Conservation (phyloP, 2,797 vertebrate species). For the Rhinichthys osculus region DNA sequence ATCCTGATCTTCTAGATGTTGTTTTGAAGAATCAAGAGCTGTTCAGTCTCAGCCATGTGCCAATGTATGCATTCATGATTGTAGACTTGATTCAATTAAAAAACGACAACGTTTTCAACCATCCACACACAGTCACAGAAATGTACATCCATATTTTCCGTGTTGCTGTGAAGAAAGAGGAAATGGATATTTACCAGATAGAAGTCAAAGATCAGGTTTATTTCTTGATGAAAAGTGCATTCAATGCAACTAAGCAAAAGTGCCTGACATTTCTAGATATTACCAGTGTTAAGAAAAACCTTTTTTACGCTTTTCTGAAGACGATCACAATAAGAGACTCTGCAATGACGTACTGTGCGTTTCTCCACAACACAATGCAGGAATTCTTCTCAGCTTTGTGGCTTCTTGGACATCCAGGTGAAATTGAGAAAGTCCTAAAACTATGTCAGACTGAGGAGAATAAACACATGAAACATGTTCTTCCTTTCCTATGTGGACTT, state of each 20-base stretch:
- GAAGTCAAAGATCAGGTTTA: constrained; percentile 14
- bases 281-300: background rate
- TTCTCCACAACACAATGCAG: constrained; percentile 71
- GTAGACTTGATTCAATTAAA: constrained; percentile 41
- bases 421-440: constrained; percentile 57
- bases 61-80: constrained; percentile 68
- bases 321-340: background rate
- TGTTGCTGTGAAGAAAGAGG: constrained; percentile 15
- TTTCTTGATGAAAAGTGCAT: constrained; percentile 44
- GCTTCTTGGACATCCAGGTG: constrained; percentile 60
- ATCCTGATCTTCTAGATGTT: constrained; percentile 19
- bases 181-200: background rate
- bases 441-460: constrained; percentile 57
- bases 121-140: constrained; percentile 38
- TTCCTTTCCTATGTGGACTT: constrained; percentile 66
- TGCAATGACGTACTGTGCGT: constrained; percentile 24
- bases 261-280: constrained; percentile 6
- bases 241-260: constrained; percentile 39
- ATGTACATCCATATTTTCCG: constrained; percentile 58
- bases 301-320: constrained; percentile 40
- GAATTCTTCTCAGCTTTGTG: constrained; percentile 72
- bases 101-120: background rate
- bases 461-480: constrained; percentile 66
- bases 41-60: constrained; percentile 69
- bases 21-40: constrained; percentile 64